phyloP scores from a whole-genome alignment of 2,888 invertebrate species.

The Eristalis arbustorum region DNA sequence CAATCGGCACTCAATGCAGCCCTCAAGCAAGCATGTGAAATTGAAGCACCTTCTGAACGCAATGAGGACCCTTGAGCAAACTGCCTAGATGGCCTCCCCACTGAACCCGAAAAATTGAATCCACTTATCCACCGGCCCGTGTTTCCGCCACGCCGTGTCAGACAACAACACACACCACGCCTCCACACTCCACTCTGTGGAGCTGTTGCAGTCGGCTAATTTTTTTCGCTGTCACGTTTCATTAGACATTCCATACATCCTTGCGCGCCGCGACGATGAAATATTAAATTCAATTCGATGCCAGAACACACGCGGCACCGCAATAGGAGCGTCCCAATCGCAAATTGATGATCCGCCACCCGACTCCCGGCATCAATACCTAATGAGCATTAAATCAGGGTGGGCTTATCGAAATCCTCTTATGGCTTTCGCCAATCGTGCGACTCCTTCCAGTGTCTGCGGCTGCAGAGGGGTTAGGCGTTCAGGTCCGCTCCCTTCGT shows the following conservation, averaged over 20 bases:
- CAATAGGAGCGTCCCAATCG: background rate
- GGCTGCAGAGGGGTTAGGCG: too few species aligned
- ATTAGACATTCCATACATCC: background rate
- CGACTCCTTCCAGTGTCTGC: background rate
- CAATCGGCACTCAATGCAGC: too few species aligned
- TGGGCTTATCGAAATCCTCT: slow-evolving; percentile 33
- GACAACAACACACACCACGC: background rate
- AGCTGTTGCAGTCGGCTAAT: background rate
- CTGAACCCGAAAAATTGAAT: too few species aligned
- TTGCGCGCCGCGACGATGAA: background rate
- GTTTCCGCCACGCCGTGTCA: background rate
- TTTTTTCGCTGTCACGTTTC: background rate
- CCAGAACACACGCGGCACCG: background rate
- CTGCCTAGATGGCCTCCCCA: too few species aligned
- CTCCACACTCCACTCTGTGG: too few species aligned
- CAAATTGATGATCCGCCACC: background rate
- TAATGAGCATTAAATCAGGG: slow-evolving; percentile 31
- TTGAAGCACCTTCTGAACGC: too few species aligned
- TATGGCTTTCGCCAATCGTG: background rate
- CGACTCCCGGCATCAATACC: slow-evolving; percentile 19
- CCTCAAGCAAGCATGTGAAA: too few species aligned
- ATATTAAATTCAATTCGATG: background rate
- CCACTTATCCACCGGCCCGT: background rate
- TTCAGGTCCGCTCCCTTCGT: background rate
- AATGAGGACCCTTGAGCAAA: too few species aligned